Evolutionary conservation across 2,113 vertebrate genomes (phyloP), one percentile per base, ranked within the genome.

Genomic region (Hemicordylus capensis): DNA sequence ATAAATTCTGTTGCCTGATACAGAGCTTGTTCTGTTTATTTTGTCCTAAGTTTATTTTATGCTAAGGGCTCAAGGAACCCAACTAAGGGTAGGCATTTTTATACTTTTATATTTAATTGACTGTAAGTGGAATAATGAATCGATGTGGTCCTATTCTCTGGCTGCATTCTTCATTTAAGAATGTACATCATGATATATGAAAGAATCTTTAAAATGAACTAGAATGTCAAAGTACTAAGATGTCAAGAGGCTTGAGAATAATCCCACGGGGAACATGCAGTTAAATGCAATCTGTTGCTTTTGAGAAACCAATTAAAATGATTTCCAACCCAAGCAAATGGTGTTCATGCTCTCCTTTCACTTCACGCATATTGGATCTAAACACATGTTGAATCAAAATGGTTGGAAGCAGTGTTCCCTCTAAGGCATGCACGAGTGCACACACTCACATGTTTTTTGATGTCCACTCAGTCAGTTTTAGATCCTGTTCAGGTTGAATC

Each of bases 11-110:
- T 73, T 80, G 4, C 44, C 9, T 66, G 34, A 37, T 76, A 79
- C 48, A 56, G 85, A 90, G 54, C 90, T 91, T 91, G 59, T 78
- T 56, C 56, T 0, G n/a, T n/a, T n/a, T n/a, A n/a, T n/a, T n/a
- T n/a, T n/a, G n/a, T n/a, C 0, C 34, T 39, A 19, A 67, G 42
- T 80, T 34, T 24, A 1, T 6, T 86, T 28, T 42, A 3, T 83
- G 6, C 3, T 0, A 8, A 37, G 67, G 11, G 39, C 73, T 59
- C n/a, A 58, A 59, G 15, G 74, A 86, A 83, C 26, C 11, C 84
- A 56, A 8, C 1, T 84, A 48, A 31, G 56, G 79, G 89, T 81
- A 1, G 0, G 6, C 76, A 70, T 6, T 0, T 4, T 0, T 69
- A 39, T 22, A 80, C 1, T 15, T 85, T 78, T 73, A 2, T 39